Percentiles rank a stretch among this genome's conserved stretches.
phyloP scores from a whole-genome alignment of 2,113 vertebrate genomes.

The Symphodus melops region DNA sequence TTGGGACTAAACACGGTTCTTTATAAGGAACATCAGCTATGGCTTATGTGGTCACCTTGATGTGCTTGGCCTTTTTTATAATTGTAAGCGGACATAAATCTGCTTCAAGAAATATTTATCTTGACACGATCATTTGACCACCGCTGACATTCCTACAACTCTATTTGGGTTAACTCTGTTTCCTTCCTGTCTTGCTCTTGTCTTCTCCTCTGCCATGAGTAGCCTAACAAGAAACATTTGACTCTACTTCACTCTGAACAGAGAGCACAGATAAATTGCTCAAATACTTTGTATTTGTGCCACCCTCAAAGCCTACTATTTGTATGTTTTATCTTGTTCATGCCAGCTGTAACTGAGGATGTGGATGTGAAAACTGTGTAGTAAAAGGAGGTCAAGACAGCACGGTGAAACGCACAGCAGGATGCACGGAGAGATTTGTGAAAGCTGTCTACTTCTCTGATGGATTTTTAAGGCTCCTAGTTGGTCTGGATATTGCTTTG shows the following conservation, averaged over 20 bases:
- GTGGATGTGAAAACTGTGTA: slow-evolving; percentile 16
- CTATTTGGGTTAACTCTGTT: slow-evolving; percentile 29
- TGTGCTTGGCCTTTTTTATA: slow-evolving; percentile 10
- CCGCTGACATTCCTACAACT: slow-evolving; percentile 48
- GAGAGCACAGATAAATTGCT: slow-evolving; percentile 21
- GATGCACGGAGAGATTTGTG: slow-evolving; percentile 18
- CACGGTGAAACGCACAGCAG: slow-evolving; percentile 29
- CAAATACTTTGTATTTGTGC: slow-evolving; percentile 5
- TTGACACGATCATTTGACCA: slow-evolving; percentile 51
- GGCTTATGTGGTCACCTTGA: slow-evolving; percentile 17
- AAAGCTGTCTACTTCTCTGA: slow-evolving; percentile 8
- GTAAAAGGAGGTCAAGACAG: slow-evolving; percentile 7
- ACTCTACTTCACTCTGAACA: slow-evolving; percentile 46
- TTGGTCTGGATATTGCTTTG: slow-evolving; percentile 25
- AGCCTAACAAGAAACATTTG: slow-evolving; percentile 45
- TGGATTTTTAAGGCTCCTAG: slow-evolving; percentile 29
- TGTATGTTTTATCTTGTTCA: neutral
- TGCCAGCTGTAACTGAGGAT: slow-evolving; percentile 17
- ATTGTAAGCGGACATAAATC: neutral
- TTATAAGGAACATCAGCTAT: slow-evolving; percentile 8
- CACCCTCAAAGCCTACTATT: neutral
- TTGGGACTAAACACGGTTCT: slow-evolving; percentile 7
- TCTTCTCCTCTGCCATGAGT: slow-evolving; percentile 25
- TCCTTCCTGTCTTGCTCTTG: slow-evolving; percentile 12
- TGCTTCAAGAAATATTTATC: slow-evolving; percentile 46